Conservation (phyloP, 2,797 vertebrate species). For the Notolabrus celidotus region DNA sequence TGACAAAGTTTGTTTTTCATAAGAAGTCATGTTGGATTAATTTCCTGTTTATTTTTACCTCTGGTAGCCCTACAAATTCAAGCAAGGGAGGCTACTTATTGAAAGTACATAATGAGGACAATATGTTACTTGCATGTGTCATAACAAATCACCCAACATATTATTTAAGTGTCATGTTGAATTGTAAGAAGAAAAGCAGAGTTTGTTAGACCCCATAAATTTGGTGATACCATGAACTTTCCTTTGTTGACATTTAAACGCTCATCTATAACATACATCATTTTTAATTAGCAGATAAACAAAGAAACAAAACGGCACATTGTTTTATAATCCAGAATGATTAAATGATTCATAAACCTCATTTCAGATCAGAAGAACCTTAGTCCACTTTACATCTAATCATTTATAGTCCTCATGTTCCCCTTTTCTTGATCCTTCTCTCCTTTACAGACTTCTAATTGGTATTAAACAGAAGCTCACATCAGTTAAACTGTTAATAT, state of each 20-base stretch:
- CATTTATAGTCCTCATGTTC: background rate
- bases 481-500: constrained; percentile 25
- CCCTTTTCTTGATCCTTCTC: constrained; percentile 2
- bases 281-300: background rate
- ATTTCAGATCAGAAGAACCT: background rate
- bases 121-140: constrained; percentile 4
- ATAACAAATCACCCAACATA: background rate
- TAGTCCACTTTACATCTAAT: background rate
- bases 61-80: background rate
- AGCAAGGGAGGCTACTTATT: background rate
- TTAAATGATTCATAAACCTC: background rate
- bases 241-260: constrained; percentile 2
- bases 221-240: background rate
- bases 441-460: constrained; percentile 11
- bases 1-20: constrained; percentile 8
- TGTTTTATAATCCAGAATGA: background rate
- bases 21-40: background rate
- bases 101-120: constrained; percentile 9
- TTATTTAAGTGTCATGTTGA: background rate
- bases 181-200: background rate
- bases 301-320: no score
- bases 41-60: background rate
- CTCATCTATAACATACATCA: no score
- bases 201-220: background rate
- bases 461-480: constrained; percentile 8